Evolutionary conservation across 2,888 invertebrate species (phyloP).

Genomic region (Hypselothyrea guttata): DNA sequence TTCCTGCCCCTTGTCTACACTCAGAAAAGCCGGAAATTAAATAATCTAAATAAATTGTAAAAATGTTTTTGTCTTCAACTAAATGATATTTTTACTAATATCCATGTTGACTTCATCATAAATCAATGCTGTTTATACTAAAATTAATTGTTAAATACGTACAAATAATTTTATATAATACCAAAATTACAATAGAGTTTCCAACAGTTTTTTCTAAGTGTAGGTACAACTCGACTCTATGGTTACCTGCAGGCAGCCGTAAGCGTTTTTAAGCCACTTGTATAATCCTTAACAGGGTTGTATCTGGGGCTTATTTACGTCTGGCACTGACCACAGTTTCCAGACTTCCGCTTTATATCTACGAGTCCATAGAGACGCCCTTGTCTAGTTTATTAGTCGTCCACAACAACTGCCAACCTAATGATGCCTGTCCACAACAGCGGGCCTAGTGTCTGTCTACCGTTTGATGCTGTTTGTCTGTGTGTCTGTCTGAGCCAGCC

Average conservation of each 20-base stretch:
- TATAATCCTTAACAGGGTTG: conserved; percentile 55
- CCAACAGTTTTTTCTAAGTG: too few species aligned
- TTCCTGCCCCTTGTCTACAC: too few species aligned
- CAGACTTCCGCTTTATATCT: conserved; percentile 11
- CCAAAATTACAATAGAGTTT: too few species aligned
- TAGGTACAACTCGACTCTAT: conserved; percentile 1
- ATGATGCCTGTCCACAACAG: conserved; percentile 68
- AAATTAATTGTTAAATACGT: too few species aligned
- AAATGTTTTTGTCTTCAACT: too few species aligned
- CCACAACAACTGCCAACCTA: conserved; percentile 49
- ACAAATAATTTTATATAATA: too few species aligned
- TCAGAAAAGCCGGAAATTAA: too few species aligned
- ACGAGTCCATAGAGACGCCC: too few species aligned
- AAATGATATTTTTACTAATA: too few species aligned
- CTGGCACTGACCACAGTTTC: conserved; percentile 26
- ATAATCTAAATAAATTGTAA: too few species aligned
- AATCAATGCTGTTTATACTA: too few species aligned
- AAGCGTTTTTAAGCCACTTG: conserved; percentile 70
- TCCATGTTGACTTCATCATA: too few species aligned
- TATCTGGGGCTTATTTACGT: conserved; percentile 52
- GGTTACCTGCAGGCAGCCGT: conserved; percentile 19
- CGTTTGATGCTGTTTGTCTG: conserved; percentile 39
- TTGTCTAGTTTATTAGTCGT: conserved; percentile 65
- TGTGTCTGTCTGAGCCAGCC: conserved; percentile 25
- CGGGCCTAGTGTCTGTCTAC: conserved; percentile 35